phyloP scores from a whole-genome alignment of 2,797 vertebrate genomes.

The Sus cebifrons region DNA sequence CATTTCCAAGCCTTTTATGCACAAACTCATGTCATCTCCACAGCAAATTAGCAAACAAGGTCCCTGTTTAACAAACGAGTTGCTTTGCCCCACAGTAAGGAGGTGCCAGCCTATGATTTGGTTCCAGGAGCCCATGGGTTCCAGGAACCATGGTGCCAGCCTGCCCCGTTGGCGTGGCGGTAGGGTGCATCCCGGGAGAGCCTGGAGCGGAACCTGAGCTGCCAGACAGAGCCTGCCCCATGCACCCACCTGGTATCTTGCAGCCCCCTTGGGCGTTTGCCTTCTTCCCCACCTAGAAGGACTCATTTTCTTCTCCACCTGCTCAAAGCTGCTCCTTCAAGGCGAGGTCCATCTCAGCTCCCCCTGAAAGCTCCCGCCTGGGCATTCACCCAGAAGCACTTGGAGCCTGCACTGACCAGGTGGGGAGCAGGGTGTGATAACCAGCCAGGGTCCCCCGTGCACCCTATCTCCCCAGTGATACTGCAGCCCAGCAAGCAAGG shows the following conservation, averaged over 20 bases:
- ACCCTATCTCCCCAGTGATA: not conserved
- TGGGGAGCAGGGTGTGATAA: accelerated
- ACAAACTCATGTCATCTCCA: not conserved
- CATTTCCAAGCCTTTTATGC: accelerated
- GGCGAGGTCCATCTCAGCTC: not conserved
- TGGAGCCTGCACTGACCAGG: accelerated
- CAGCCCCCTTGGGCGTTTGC: not conserved
- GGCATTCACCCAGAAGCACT: not conserved
- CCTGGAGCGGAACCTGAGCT: not conserved
- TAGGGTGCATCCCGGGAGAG: not conserved
- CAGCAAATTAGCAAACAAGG: not conserved
- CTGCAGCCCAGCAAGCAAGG: not conserved
- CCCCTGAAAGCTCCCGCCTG: accelerated
- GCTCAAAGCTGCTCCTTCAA: not conserved
- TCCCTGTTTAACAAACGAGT: not conserved
- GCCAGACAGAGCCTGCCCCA: not conserved
- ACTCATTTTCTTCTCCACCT: not conserved
- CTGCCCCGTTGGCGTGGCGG: no score
- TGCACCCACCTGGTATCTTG: accelerated
- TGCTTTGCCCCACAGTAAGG: not conserved
- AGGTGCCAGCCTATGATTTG: no score
- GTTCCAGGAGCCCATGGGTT: not conserved
- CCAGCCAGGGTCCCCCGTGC: accelerated
- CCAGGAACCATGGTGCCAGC: not conserved
- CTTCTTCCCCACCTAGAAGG: not conserved